A percentile compares a stretch with the other conserved stretches of the same genome.
These are phyloP conservation scores for Semicossyphus pulcher DNA, from an alignment of 2,113 vertebrate species.

Conservation along the genomic window DNA sequence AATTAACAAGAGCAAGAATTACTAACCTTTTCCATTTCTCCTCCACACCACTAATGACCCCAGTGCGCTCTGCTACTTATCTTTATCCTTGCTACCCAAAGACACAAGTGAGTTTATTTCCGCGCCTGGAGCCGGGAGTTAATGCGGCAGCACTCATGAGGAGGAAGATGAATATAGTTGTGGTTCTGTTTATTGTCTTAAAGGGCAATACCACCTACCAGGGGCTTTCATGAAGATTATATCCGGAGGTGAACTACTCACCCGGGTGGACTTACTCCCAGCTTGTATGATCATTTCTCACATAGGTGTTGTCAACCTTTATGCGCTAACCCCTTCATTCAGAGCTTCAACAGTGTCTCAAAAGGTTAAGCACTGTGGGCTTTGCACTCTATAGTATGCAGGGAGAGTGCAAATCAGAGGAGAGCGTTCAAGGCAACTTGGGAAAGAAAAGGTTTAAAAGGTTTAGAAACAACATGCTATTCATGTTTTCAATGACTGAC, in stretches of 20 bases:
- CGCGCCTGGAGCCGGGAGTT: constrained; percentile 44
- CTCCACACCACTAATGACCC: constrained; percentile 61
- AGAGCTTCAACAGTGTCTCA: constrained; percentile 1
- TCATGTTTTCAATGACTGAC: constrained; percentile 12
- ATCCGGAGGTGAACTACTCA: constrained; percentile 52
- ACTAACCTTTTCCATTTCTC: constrained; percentile 74
- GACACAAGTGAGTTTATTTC: constrained; percentile 60
- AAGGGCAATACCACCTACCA: constrained; percentile 48
- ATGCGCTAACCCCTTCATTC: neutral
- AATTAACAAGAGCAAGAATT: constrained; percentile 73
- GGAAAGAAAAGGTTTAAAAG: too few relatives aligned
- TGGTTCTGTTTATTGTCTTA: constrained; percentile 63
- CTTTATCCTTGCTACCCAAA: constrained; percentile 54
- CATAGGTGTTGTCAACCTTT: constrained; percentile 15
- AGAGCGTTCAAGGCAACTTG: neutral
- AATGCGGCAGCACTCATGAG: constrained; percentile 52
- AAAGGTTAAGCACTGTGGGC: neutral
- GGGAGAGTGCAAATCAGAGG: neutral
- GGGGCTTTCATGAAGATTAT: constrained; percentile 40
- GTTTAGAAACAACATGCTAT: neutral
- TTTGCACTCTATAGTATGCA: neutral
- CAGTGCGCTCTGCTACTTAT: constrained; percentile 60
- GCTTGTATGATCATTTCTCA: constrained; percentile 20
- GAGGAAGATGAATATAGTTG: constrained; percentile 56
- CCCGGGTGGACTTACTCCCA: constrained; percentile 20